These are phyloP conservation scores for Collichthys lucidus DNA, from an alignment of 2,113 vertebrate species.

Conservation along the genomic window DNA sequence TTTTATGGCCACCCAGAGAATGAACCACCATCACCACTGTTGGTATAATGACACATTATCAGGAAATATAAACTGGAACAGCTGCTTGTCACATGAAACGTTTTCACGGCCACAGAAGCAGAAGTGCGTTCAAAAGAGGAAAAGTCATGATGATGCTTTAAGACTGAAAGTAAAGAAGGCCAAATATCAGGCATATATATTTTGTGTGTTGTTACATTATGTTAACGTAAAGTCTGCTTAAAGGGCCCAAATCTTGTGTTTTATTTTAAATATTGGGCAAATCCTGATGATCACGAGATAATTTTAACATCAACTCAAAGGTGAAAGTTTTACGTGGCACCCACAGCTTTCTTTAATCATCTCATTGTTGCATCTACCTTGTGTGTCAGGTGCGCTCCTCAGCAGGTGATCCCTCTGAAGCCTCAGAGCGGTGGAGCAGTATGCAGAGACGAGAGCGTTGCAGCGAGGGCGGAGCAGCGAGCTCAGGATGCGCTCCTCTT, in stretches of 20 bases:
- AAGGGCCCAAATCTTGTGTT: not conserved
- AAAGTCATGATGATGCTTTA: not conserved
- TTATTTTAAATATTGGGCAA: not conserved
- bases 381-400: conserved; percentile 71
- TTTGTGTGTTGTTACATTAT: no score
- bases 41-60: no score
- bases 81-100: conserved; percentile 11
- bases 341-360: not conserved
- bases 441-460: conserved; percentile 82
- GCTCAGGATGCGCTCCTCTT: conserved; percentile 88
- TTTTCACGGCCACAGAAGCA: conserved; percentile 47
- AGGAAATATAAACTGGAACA: not conserved
- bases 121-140: conserved; percentile 65
- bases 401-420: conserved; percentile 84
- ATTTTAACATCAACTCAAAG: not conserved
- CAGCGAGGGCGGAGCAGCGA: conserved; percentile 87
- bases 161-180: no score
- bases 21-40: no score
- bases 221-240: not conserved
- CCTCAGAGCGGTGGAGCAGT: conserved; percentile 85
- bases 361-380: conserved; percentile 79
- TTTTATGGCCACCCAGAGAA: no score
- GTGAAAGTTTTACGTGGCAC: not conserved
- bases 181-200: no score
- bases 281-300: not conserved